A percentile compares a stretch with the other conserved stretches of the same genome.
These are phyloP conservation scores for Aptenodytes patagonicus DNA, from an alignment of 2,113 vertebrate genomes.

Conservation along the genomic window DNA sequence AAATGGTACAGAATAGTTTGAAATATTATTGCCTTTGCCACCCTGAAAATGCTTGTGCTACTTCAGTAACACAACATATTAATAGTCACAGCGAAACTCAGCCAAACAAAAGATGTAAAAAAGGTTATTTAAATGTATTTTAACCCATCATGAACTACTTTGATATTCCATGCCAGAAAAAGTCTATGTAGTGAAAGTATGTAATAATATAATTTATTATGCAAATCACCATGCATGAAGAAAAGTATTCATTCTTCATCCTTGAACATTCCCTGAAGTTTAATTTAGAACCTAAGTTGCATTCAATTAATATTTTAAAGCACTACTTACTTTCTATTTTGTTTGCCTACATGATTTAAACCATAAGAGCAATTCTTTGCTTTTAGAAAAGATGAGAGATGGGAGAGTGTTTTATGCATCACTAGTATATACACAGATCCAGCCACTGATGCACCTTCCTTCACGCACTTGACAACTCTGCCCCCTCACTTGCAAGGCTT, in stretches of 20 bases:
- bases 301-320: constrained; percentile 17
- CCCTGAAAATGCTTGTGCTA: not conserved
- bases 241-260: not conserved
- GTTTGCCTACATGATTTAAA: not conserved
- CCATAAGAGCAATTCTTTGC: not conserved
- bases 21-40: not conserved
- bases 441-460: not conserved
- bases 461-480: not conserved
- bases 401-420: not conserved
- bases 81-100: not conserved
- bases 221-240: not conserved
- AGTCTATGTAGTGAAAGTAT: not conserved
- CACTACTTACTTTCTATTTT: not conserved
- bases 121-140: not conserved
- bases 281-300: not conserved
- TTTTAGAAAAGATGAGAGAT: not conserved
- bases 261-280: not conserved
- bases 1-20: not conserved
- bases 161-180: not conserved
- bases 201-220: not conserved
- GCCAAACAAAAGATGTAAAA: not conserved
- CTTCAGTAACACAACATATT: not conserved
- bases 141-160: not conserved
- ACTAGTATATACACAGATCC: not conserved
- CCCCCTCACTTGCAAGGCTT: not conserved